Conservation (phyloP, 2,888 invertebrate genomes). For the Antheraea yamamai region DNA sequence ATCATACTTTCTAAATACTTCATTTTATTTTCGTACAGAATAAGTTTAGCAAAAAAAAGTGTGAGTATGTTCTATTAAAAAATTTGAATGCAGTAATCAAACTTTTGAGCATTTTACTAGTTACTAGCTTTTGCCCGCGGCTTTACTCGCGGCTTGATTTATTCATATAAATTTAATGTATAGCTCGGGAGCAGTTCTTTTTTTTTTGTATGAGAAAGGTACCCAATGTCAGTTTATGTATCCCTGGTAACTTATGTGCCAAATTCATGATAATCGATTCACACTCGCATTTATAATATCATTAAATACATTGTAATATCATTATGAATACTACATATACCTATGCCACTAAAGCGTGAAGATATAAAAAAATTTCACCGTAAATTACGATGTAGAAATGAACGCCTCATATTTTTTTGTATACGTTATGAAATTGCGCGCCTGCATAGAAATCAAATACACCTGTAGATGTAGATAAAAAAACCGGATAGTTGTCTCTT, state of each 20-base stretch:
- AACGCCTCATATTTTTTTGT: constrained; percentile 25
- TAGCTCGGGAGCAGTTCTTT: too few species aligned
- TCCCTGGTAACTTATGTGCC: too few species aligned
- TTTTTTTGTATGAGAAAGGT: too few species aligned
- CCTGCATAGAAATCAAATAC: constrained; percentile 34
- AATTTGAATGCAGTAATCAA: too few species aligned
- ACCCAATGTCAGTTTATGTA: too few species aligned
- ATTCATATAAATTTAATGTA: too few species aligned
- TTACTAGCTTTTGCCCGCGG: too few species aligned
- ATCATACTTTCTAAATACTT: neutral
- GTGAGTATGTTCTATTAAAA: neutral
- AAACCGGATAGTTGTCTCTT: constrained; percentile 64
- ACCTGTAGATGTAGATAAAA: constrained; percentile 45
- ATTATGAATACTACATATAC: neutral
- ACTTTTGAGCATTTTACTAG: too few species aligned
- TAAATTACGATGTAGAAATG: constrained; percentile 27
- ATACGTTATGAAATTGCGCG: constrained; percentile 32
- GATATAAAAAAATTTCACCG: neutral
- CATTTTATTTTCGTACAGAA: neutral
- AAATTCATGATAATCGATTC: too few species aligned
- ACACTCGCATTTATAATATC: too few species aligned
- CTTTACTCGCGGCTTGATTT: too few species aligned
- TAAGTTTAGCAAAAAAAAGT: neutral
- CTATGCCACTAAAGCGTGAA: neutral
- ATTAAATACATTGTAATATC: too few species aligned